Conservation (phyloP, 2,113 vertebrate genomes). For the Sphaerodactylus townsendi region DNA sequence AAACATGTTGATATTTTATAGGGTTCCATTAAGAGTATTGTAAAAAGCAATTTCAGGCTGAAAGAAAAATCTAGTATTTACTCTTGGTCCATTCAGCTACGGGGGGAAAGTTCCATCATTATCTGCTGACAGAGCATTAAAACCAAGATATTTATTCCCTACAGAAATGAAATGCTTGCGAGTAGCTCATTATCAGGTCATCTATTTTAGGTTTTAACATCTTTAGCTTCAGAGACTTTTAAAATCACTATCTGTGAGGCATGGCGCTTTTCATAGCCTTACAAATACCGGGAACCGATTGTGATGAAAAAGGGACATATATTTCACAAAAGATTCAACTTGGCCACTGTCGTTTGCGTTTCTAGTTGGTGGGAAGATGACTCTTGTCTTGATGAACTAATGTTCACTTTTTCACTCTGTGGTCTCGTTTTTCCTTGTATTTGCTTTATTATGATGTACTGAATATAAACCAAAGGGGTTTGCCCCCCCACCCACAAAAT, state of each 20-base stretch:
- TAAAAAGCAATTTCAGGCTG: not conserved
- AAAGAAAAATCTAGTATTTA: not conserved
- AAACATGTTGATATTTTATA: not conserved
- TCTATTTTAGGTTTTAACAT: conserved; percentile 37
- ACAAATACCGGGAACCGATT: fast-evolving
- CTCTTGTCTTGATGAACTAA: not conserved
- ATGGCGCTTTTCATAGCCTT: conserved; percentile 6
- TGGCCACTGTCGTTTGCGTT: not conserved
- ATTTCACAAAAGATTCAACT: fast-evolving
- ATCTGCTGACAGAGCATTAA: conserved; percentile 43
- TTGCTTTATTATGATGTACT: too few relatives aligned
- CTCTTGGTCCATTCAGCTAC: conserved; percentile 20
- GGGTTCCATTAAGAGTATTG: not conserved
- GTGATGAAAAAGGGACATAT: not conserved
- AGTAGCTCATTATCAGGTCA: conserved; percentile 46
- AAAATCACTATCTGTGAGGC: not conserved
- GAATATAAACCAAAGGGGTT: too few relatives aligned
- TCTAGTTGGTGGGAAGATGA: not conserved
- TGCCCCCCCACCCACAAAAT: too few relatives aligned
- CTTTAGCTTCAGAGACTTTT: conserved; percentile 16
- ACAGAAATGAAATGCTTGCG: conserved; percentile 40
- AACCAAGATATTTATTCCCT: conserved; percentile 45
- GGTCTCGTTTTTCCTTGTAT: too few relatives aligned
- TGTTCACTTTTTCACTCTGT: not conserved
- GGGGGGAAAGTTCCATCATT: conserved; percentile 48